A percentile compares a stretch with the other conserved stretches of the same genome.
Evolutionary conservation across 2,113 vertebrate species (phyloP).

Genomic region (Edolisoma coerulescens): DNA sequence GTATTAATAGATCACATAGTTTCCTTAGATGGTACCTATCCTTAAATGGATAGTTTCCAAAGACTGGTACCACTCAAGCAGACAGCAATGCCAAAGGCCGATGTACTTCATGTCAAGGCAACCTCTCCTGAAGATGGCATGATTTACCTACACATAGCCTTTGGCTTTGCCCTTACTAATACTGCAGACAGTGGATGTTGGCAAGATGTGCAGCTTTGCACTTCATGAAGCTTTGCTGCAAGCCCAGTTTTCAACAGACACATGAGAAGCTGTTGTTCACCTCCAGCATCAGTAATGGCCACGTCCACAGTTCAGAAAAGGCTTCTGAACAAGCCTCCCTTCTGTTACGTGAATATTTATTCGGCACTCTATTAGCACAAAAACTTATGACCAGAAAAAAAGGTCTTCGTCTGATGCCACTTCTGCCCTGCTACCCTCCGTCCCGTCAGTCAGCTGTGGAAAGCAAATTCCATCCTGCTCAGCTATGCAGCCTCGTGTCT

Average conservation of each 20-base stretch:
- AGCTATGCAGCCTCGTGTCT: neutral
- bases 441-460: neutral
- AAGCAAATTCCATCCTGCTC: neutral
- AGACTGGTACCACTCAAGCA: neutral
- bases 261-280: neutral
- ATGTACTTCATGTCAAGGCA: neutral
- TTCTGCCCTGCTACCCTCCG: neutral
- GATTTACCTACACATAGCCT: neutral
- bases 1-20: neutral
- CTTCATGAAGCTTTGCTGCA: neutral
- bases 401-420: neutral
- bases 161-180: neutral
- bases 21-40: neutral
- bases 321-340: neutral
- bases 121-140: neutral
- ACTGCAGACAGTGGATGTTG: neutral
- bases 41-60: neutral
- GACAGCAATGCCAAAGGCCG: neutral
- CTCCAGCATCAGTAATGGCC: neutral
- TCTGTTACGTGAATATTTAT: neutral
- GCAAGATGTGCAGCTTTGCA: neutral
- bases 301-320: neutral
- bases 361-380: neutral
- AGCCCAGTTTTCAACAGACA: neutral
- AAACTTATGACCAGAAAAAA: neutral